Evolutionary conservation across 2,797 vertebrate species (phyloP).

Genomic region (Dipus sagitta): DNA sequence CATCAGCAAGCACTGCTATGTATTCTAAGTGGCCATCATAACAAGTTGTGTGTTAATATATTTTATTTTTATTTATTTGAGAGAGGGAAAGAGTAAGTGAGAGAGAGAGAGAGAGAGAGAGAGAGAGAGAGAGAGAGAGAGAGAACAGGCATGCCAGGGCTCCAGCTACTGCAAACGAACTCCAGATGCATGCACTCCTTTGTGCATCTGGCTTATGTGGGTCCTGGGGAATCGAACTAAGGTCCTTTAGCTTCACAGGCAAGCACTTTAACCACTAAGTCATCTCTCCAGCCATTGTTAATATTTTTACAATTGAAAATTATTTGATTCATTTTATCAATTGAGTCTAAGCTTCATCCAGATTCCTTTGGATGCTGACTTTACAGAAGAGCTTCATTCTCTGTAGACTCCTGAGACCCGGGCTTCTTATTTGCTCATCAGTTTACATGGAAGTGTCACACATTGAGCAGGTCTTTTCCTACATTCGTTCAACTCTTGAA

Average conservation of each 20-base stretch:
- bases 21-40: neutral
- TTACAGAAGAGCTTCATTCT: neutral
- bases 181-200: too few relatives aligned
- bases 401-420: neutral
- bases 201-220: too few relatives aligned
- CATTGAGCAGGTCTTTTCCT: neutral
- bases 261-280: too few relatives aligned
- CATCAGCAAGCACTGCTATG: neutral
- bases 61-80: too few relatives aligned
- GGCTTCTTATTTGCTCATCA: neutral
- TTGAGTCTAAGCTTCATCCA: neutral
- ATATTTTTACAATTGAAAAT: neutral
- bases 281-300: neutral
- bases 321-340: neutral
- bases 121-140: too few relatives aligned
- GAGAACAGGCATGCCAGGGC: too few relatives aligned
- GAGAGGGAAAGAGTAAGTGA: too few relatives aligned
- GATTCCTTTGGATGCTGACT: neutral
- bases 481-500: constrained; percentile 56
- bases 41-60: neutral
- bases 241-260: too few relatives aligned
- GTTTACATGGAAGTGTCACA: neutral
- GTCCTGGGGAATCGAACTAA: too few relatives aligned
- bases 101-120: too few relatives aligned
- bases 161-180: too few relatives aligned